Base-by-base conservation (phyloP, 2,888 invertebrate genomes). In the Stenodera caucasica region DNA sequence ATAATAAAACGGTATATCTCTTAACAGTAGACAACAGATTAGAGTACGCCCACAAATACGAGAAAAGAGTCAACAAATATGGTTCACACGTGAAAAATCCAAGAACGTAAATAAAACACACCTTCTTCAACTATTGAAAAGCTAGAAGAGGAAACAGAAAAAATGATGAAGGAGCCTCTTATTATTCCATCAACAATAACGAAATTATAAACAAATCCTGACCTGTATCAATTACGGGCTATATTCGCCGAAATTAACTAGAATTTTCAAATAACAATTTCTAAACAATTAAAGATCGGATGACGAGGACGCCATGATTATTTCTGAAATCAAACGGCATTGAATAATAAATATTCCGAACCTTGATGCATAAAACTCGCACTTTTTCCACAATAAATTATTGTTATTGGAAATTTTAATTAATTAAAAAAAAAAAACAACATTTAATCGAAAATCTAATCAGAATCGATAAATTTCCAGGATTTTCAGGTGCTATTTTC, bases 1-100 rank as follows among this genome's bases (percentile, higher is more conserved):
- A 40, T 40, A 45, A 15, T 57, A 57, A 55, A 57, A 61, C 61
- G 61, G 61, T 61, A 58, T 53, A 23, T 57, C 35, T 56, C 7
- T 6, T 26, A 32, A 57, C 53, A 30, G 33, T 21, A 51, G 53
- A 51, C 45, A 53, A 57, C 60, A 53, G 54, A 61, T 61, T 61
- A 57, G 55, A 55, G 55, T 58, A 61, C 61, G 52, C 52, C 30
- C 29, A 52, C 52, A 12, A 37, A 37, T 15, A 8, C 5, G 11
- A 12, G 12, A 5, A 45, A 21, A 4, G 11, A 18, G 12, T 21
- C 45, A 21, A 45, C 1, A 37, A 15, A 37, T 45, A 9, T 45
- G 21, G 45, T 21, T 45, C 45, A 21, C 45, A 45, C 45, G 21
- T 45, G 21, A 45, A 21, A 45, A 21, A 21, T 35, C 14, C 2